Conservation (phyloP, 37 sponge, comb jelly and placozoan species). For the Halisarca cf. caerulea region DNA sequence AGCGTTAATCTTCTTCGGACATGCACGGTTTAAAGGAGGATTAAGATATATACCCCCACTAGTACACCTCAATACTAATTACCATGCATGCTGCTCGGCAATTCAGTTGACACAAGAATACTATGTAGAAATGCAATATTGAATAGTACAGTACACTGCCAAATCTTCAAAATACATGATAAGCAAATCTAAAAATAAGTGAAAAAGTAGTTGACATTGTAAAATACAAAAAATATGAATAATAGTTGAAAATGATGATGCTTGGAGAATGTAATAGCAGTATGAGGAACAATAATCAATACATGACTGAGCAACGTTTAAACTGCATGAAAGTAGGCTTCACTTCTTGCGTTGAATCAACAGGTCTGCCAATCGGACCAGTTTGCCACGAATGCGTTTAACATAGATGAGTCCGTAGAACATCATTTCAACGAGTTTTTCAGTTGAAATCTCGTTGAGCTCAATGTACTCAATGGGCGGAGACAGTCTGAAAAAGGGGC, state of each 20-base stretch:
- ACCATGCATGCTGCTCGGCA: no score
- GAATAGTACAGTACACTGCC: no score
- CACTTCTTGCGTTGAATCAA: neutral
- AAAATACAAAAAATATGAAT: neutral
- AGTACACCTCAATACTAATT: no score
- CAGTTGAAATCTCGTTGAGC: slow-evolving; percentile 4
- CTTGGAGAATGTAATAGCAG: no score
- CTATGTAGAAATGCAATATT: no score
- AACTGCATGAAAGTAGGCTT: neutral
- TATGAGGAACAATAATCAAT: no score
- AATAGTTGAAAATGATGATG: no score
- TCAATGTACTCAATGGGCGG: slow-evolving; percentile 30
- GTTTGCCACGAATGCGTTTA: neutral
- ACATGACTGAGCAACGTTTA: neutral
- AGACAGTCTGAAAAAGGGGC: slow-evolving; percentile 42
- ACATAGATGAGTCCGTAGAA: slow-evolving; percentile 34
- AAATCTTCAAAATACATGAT: no score
- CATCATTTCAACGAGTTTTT: slow-evolving; percentile 30
- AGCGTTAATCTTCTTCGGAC: no score
- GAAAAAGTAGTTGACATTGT: neutral
- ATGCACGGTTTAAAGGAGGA: no score
- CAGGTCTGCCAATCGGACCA: slow-evolving; percentile 23
- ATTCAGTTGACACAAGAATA: no score
- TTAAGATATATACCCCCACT: no score
- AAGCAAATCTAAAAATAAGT: slow-evolving; percentile 2